phyloP scores from a whole-genome alignment of 2,113 vertebrate genomes.

The Merops nubicus region DNA sequence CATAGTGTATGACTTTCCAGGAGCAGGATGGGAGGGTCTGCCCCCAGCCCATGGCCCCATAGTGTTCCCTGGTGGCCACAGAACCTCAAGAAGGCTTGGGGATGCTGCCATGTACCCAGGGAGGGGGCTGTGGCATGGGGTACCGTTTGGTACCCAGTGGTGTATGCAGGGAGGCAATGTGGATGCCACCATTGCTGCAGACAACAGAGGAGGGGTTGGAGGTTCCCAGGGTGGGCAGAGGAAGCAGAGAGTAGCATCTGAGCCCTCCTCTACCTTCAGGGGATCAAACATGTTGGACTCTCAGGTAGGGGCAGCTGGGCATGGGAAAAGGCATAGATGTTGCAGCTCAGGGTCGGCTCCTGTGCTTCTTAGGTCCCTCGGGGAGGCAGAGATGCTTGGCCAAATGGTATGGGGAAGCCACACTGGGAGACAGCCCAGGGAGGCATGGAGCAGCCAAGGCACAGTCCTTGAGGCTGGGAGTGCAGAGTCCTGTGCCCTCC shows the following conservation, averaged over 20 bases:
- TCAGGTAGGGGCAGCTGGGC: not conserved
- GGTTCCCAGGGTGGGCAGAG: not conserved
- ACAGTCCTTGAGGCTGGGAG: not conserved
- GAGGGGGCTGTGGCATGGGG: not conserved
- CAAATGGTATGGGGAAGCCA: accelerated
- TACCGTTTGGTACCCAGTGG: not conserved
- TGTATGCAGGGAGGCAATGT: accelerated
- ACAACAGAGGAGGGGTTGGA: not conserved
- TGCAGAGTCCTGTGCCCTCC: accelerated
- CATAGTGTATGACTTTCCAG: not conserved
- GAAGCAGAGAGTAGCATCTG: not conserved
- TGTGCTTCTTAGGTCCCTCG: not conserved
- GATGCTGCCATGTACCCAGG: accelerated
- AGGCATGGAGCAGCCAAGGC: accelerated
- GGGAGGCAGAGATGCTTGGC: not conserved
- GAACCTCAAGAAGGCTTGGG: not conserved
- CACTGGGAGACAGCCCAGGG: not conserved
- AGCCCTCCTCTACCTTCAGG: not conserved
- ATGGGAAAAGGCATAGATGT: not conserved
- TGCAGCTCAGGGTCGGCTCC: not conserved
- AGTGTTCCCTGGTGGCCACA: not conserved
- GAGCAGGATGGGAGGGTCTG: not conserved
- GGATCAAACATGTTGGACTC: too few relatives aligned
- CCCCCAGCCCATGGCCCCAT: not conserved
- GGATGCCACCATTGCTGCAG: accelerated